Percentiles rank a stretch among this genome's conserved stretches.
phyloP scores from a whole-genome alignment of 2,888 invertebrate genomes.

The Lamellibrachia satsuma region DNA sequence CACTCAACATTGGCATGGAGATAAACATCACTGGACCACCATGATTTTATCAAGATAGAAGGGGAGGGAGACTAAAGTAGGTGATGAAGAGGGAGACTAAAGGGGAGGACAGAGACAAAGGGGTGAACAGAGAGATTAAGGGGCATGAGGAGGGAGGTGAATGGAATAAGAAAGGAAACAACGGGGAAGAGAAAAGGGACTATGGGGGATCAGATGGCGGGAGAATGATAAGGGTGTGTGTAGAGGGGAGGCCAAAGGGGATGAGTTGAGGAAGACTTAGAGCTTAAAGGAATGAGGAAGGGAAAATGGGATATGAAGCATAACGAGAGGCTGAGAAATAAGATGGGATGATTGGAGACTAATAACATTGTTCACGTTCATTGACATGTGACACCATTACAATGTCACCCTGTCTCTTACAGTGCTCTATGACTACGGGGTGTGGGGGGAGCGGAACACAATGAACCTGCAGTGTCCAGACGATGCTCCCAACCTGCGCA shows the following conservation, averaged over 20 bases:
- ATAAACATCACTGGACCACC: too few relatives aligned
- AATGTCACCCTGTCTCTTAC: not conserved
- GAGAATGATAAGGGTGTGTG: not conserved
- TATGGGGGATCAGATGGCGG: not conserved
- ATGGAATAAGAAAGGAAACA: not conserved
- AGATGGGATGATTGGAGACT: not conserved
- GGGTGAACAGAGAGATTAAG: not conserved
- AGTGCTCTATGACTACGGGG: constrained; percentile 22
- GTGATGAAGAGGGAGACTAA: not conserved
- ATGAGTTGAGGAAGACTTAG: not conserved
- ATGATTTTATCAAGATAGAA: not conserved
- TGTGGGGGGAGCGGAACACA: constrained; percentile 22
- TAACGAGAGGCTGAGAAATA: not conserved
- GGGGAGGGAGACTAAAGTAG: not conserved
- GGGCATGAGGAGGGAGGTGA: not conserved
- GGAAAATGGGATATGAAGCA: not conserved
- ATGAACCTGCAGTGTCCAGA: constrained; percentile 19
- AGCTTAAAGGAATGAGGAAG: not conserved
- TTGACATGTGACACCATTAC: not conserved
- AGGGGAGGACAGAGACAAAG: not conserved
- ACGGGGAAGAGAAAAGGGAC: not conserved
- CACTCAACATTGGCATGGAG: too few relatives aligned
- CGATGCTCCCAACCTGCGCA: not conserved
- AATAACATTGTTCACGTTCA: not conserved
- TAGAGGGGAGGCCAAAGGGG: constrained; percentile 14